Base-by-base conservation (phyloP, 1,140 invertebrate species). In the Lutraria rhynchaena region DNA sequence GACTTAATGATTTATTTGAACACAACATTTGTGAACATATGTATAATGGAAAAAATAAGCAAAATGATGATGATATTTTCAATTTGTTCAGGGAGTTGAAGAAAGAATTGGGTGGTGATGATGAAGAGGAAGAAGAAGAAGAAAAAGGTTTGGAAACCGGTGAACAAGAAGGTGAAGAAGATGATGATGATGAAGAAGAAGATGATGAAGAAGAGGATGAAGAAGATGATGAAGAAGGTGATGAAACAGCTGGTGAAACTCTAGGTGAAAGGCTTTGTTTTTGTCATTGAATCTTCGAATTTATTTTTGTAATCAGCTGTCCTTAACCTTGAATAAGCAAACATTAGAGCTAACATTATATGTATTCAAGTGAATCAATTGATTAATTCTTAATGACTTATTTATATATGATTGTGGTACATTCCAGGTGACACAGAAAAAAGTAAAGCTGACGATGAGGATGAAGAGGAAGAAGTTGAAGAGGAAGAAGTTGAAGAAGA, bases 211-310 rank as follows among this genome's bases (percentile, higher is more conserved):
- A 83, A 1, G 81, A 81, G 15, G 84, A 81, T 0, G 81, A 76
- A 4, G 81, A 70, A 17, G 76, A 81, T 19, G 82, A 82, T 11
- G 80, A 84, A 24, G 85, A 81, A 1, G 85, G 81, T 17, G 82
- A 77, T 9, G 82, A 65, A 27, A 67, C 55, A 27, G 57, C 44
- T 27, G 82, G 71, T 17, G 69, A 82, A 58, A 82, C 55, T 11
- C 22, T 75, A 58, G 37, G 37, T 41, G 37, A 41, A n/a, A n/a
- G n/a, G n/a, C n/a, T n/a, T n/a, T n/a, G n/a, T n/a, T n/a, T n/a
- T n/a, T n/a, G n/a, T n/a, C n/a, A n/a, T n/a, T n/a, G n/a, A n/a
- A n/a, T n/a, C n/a, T n/a, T n/a, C n/a, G n/a, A n/a, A n/a, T n/a
- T n/a, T n/a, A n/a, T n/a, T n/a, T n/a, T n/a, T n/a, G n/a, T n/a